Percentiles rank a stretch among this genome's conserved stretches.
Evolutionary conservation across 2,113 vertebrate genomes (phyloP).

Genomic region (Oreotrochilus melanogaster): DNA sequence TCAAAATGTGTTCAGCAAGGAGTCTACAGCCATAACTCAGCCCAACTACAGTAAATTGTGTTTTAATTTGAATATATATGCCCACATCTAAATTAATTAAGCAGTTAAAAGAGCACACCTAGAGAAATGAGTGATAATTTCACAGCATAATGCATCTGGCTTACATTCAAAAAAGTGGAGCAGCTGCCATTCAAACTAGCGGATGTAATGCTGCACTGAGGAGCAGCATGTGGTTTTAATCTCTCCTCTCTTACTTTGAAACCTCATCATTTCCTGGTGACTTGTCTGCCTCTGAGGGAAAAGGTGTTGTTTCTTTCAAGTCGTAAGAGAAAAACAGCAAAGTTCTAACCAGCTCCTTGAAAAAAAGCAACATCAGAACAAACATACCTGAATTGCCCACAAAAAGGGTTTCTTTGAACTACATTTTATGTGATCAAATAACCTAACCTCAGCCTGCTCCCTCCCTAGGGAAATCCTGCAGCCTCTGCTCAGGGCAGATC

Average conservation of each 20-base stretch:
- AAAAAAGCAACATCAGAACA: conserved; percentile 53
- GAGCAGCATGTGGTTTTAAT: conserved; percentile 63
- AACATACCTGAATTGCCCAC: conserved; percentile 24
- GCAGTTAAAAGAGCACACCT: conserved; percentile 58
- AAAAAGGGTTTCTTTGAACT: not conserved
- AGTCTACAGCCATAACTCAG: not conserved
- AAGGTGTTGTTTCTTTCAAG: conserved; percentile 49
- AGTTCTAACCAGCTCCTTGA: not conserved
- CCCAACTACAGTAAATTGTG: not conserved
- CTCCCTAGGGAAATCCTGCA: conserved; percentile 11
- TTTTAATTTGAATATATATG: conserved; percentile 43
- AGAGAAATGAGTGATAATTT: conserved; percentile 66
- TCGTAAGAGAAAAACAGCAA: not conserved
- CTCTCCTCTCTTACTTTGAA: conserved; percentile 67
- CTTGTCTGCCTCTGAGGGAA: conserved; percentile 28
- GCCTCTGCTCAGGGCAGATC: not conserved
- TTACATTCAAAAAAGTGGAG: conserved; percentile 10
- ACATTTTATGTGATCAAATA: conserved; percentile 18
- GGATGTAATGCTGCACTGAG: not conserved
- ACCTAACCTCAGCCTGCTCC: not conserved
- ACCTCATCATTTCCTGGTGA: conserved; percentile 53
- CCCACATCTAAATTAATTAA: conserved; percentile 65
- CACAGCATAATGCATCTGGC: conserved; percentile 57
- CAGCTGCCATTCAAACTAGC: conserved; percentile 54
- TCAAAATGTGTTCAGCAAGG: not conserved